A percentile compares a stretch with the other conserved stretches of the same genome.
phyloP scores from a whole-genome alignment of 2,113 vertebrate genomes.

The Zapornia atra region DNA sequence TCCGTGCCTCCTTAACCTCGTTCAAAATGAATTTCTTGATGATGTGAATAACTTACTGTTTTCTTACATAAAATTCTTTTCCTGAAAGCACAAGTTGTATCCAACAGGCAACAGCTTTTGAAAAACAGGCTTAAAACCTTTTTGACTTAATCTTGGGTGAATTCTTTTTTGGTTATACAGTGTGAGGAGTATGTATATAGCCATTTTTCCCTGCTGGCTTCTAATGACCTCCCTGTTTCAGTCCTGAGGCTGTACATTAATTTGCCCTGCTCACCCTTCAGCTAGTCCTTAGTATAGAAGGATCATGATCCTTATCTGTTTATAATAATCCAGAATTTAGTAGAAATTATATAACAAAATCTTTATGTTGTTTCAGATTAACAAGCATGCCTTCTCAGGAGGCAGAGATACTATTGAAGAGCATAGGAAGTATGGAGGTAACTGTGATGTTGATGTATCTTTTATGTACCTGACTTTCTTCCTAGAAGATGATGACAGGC shows the following conservation, averaged over 20 bases:
- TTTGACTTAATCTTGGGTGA: neutral
- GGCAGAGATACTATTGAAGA: conserved; percentile 95
- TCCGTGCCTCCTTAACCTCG: neutral
- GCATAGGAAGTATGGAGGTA: conserved; percentile 89
- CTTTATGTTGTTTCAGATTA: conserved; percentile 78
- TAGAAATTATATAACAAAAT: neutral
- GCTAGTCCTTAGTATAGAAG: neutral
- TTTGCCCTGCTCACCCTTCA: neutral
- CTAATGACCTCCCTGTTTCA: neutral
- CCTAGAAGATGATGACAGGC: conserved; percentile 91
- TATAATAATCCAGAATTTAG: neutral
- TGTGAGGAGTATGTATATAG: neutral
- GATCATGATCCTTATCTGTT: neutral
- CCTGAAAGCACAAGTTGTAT: neutral
- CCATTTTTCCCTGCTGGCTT: neutral
- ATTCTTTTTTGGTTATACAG: neutral
- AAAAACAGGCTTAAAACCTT: neutral
- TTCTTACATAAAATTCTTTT: neutral
- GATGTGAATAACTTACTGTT: neutral
- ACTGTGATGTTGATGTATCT: conserved; percentile 92
- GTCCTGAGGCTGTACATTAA: neutral
- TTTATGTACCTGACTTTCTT: conserved; percentile 99
- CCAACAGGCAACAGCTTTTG: neutral
- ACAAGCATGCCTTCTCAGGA: conserved; percentile 96
- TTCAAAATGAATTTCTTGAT: neutral